Evolutionary conservation across 2,888 invertebrate species (phyloP).

Genomic region (Lordiphosa andalusiaca): DNA sequence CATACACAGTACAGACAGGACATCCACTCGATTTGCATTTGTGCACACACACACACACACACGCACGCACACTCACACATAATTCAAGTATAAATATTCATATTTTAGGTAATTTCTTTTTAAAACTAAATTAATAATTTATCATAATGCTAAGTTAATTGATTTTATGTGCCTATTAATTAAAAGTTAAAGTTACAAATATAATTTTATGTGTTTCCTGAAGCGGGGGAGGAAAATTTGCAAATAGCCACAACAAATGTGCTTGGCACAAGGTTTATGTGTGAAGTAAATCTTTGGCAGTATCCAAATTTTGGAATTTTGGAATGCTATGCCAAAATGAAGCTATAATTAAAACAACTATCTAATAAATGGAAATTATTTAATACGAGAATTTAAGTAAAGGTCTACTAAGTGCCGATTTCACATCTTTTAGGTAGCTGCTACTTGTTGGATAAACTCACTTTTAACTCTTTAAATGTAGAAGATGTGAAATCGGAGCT

Average conservation of each 20-base stretch:
- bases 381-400: too few relatives aligned
- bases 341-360: too few relatives aligned
- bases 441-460: too few relatives aligned
- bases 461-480: too few relatives aligned
- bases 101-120: conserved; percentile 17
- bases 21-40: conserved; percentile 23
- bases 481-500: too few relatives aligned
- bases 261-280: background rate
- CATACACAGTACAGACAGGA: conserved; percentile 15
- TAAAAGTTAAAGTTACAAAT: conserved; percentile 11
- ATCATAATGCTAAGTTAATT: conserved; percentile 54
- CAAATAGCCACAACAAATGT: background rate
- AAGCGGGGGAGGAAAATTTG: background rate
- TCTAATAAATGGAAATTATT: too few relatives aligned
- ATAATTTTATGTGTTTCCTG: background rate
- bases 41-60: conserved; percentile 14
- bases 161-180: conserved; percentile 41
- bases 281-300: too few relatives aligned
- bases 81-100: conserved; percentile 25
- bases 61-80: conserved; percentile 12
- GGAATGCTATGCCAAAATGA: too few relatives aligned
- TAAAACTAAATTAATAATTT: conserved; percentile 54
- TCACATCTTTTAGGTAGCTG: too few relatives aligned
- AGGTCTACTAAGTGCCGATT: too few relatives aligned
- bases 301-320: too few relatives aligned